These are phyloP conservation scores for Aplysia californica DNA, from an alignment of 1,140 invertebrate species.

Conservation along the genomic window DNA sequence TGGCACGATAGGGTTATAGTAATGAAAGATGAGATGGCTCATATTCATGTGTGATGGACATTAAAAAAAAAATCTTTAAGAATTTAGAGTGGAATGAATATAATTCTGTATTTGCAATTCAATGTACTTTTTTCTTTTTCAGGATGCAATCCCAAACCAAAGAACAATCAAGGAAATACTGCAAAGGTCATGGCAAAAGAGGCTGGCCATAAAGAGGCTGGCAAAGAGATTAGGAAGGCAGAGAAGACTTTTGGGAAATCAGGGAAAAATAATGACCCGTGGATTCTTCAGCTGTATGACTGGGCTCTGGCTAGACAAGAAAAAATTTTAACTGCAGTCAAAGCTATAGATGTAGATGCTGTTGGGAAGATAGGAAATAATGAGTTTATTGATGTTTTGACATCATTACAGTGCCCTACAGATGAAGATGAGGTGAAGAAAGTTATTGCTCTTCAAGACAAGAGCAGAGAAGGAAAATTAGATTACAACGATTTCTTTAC, in stretches of 20 bases:
- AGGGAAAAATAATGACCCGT: slow-evolving; percentile 65
- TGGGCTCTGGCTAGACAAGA: slow-evolving; percentile 57
- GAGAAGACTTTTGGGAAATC: slow-evolving; percentile 66
- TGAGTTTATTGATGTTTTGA: slow-evolving; percentile 57
- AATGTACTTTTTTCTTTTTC: slow-evolving; percentile 6
- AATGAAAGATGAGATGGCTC: neutral
- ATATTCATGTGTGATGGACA: neutral
- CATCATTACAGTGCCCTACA: slow-evolving; percentile 52
- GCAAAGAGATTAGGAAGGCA: slow-evolving; percentile 65
- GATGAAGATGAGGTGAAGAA: slow-evolving; percentile 61
- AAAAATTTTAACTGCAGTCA: slow-evolving; percentile 54
- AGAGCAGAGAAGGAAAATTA: slow-evolving; percentile 59
- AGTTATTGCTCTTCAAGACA: slow-evolving; percentile 53
- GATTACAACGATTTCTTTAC: slow-evolving; percentile 65
- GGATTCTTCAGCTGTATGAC: slow-evolving; percentile 66
- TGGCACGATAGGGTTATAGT: neutral
- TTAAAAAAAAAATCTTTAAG: no score
- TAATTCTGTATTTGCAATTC: neutral
- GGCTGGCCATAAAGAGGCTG: slow-evolving; percentile 63
- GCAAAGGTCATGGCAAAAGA: slow-evolving; percentile 65
- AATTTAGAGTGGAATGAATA: neutral
- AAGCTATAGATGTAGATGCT: slow-evolving; percentile 59
- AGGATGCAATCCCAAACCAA: slow-evolving; percentile 69
- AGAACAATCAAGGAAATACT: slow-evolving; percentile 64
- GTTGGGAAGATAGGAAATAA: slow-evolving; percentile 54